Conservation (phyloP, 2,113 vertebrate species). For the Orthonyx spaldingii region DNA sequence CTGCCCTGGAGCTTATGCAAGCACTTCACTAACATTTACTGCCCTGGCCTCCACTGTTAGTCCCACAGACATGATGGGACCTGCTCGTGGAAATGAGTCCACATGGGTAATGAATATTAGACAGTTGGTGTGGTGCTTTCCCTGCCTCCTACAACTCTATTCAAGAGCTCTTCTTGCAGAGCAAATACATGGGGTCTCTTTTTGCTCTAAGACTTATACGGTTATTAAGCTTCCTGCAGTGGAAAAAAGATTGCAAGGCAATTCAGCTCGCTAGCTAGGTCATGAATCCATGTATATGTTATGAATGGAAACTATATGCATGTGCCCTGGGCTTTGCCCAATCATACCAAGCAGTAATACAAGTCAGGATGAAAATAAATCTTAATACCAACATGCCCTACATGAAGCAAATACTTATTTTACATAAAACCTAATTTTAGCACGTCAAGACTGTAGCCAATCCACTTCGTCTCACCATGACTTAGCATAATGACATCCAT, state of each 20-base stretch:
- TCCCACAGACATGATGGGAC: accelerated
- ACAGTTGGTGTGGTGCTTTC: neutral
- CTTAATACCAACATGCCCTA: conserved; percentile 20
- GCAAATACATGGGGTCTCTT: neutral
- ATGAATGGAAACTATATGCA: neutral
- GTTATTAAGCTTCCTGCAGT: conserved; percentile 8
- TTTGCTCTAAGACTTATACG: neutral
- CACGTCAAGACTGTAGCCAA: neutral
- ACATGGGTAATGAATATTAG: neutral
- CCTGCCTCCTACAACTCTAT: neutral
- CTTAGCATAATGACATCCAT: neutral
- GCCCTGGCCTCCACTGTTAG: neutral
- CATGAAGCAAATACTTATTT: conserved; percentile 18
- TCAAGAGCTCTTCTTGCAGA: neutral
- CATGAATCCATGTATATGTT: conserved; percentile 29
- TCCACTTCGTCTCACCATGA: conserved; percentile 14
- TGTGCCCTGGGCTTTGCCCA: conserved; percentile 38
- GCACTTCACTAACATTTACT: neutral
- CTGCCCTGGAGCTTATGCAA: neutral
- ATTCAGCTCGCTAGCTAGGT: neutral
- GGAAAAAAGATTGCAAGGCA: conserved; percentile 18
- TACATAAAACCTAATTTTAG: conserved; percentile 48
- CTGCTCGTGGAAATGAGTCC: neutral
- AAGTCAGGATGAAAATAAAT: conserved; percentile 38
- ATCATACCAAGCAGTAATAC: neutral